A percentile compares a stretch with the other conserved stretches of the same genome.
Conservation (phyloP, 1,140 invertebrate species). For the Ridgeia piscesae region DNA sequence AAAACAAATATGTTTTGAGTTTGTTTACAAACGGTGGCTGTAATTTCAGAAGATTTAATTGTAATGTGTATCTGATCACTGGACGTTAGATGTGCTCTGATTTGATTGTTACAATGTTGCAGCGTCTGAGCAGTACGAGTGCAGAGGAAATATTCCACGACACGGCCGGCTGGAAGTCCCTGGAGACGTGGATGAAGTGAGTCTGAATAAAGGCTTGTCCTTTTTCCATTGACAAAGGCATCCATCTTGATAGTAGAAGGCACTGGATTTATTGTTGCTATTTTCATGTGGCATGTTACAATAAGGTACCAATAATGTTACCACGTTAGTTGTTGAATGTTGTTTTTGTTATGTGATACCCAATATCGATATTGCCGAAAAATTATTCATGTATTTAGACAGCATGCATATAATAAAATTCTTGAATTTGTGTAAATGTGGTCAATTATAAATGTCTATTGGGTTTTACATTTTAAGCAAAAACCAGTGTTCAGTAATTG, state of each 20-base stretch:
- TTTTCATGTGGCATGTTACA: background rate
- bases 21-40: too few relatives aligned
- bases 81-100: background rate
- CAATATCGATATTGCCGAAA: too few relatives aligned
- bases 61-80: background rate
- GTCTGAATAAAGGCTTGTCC: slow-evolving; percentile 15
- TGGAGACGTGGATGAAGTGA: slow-evolving; percentile 66
- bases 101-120: background rate
- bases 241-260: background rate
- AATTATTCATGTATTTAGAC: too few relatives aligned
- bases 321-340: background rate
- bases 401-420: background rate
- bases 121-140: slow-evolving; percentile 44
- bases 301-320: slow-evolving; percentile 6
- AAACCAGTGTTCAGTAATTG: too few relatives aligned
- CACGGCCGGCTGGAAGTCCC: slow-evolving; percentile 63
- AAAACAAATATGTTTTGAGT: too few relatives aligned
- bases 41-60: too few relatives aligned
- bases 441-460: background rate
- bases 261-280: background rate
- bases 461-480: background rate
- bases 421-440: background rate
- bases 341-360: too few relatives aligned
- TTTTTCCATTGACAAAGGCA: too few relatives aligned
- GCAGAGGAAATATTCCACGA: slow-evolving; percentile 62